Conservation (phyloP, 2,888 invertebrate species). For the Pseudococcus jackbeardsleyi region DNA sequence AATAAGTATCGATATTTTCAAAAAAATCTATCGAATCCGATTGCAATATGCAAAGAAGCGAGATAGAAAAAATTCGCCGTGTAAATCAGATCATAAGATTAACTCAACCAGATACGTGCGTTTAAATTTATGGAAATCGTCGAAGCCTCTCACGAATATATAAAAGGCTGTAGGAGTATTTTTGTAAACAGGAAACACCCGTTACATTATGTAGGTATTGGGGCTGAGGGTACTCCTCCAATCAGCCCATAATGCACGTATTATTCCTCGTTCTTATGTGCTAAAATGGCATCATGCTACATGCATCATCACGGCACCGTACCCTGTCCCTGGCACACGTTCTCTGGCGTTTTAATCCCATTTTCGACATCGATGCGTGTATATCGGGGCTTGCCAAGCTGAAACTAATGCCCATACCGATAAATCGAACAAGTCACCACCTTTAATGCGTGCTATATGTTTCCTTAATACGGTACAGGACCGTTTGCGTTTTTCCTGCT, state of each 20-base stretch:
- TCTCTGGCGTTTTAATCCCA: neutral
- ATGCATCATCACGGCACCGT: neutral
- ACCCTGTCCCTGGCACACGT: neutral
- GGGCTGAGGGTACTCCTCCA: neutral
- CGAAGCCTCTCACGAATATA: neutral
- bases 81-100: no score
- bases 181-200: neutral
- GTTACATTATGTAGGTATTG: neutral
- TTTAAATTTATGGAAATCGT: constrained; percentile 22
- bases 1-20: no score
- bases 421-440: constrained; percentile 30
- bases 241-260: neutral
- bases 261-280: neutral
- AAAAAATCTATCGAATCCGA: no score
- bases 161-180: constrained; percentile 9
- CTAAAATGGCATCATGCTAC: neutral
- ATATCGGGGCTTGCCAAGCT: neutral
- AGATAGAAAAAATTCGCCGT: no score
- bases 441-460: constrained; percentile 29
- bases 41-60: no score
- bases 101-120: neutral
- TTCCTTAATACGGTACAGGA: neutral
- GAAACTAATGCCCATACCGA: constrained; percentile 5
- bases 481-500: neutral
- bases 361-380: neutral